Percentiles rank a stretch among this genome's conserved stretches.
These are phyloP conservation scores for Poeciliopsis turneri DNA, from an alignment of 2,797 vertebrate species.

Conservation along the genomic window DNA sequence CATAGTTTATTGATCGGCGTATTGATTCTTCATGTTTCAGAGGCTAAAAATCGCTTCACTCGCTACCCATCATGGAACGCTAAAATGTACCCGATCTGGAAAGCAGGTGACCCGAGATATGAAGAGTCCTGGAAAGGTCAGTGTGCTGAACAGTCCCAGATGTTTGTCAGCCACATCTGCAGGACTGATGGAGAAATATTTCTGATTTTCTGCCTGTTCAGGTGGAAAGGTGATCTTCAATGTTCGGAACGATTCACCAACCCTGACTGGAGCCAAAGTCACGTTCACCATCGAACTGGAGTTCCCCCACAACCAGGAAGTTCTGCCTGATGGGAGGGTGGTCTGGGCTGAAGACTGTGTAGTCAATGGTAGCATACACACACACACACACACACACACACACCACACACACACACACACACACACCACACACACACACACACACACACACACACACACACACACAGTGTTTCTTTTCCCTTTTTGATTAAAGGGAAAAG, in stretches of 20 bases:
- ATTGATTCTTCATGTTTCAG: slow-evolving; percentile 53
- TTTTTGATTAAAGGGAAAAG: background rate
- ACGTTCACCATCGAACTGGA: slow-evolving; percentile 88
- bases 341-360: slow-evolving; percentile 85
- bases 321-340: slow-evolving; percentile 82
- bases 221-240: slow-evolving; percentile 87
- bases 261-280: slow-evolving; percentile 86
- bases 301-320: slow-evolving; percentile 85
- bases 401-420: background rate
- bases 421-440: background rate
- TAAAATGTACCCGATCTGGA: slow-evolving; percentile 87
- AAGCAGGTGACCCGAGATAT: slow-evolving; percentile 72
- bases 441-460: background rate
- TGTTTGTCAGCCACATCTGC: background rate
- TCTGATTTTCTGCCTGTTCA: slow-evolving; percentile 43
- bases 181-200: background rate
- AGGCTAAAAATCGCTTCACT: slow-evolving; percentile 75
- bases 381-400: background rate
- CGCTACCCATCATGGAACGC: slow-evolving; percentile 84
- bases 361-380: slow-evolving; percentile 81
- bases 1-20: background rate
- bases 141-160: background rate
- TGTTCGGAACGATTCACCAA: slow-evolving; percentile 89
- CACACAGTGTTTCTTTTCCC: too few species aligned
- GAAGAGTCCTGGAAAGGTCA: slow-evolving; percentile 89